These are phyloP conservation scores for Mystacornis crossleyi DNA, from an alignment of 2,113 vertebrate genomes.

Conservation along the genomic window DNA sequence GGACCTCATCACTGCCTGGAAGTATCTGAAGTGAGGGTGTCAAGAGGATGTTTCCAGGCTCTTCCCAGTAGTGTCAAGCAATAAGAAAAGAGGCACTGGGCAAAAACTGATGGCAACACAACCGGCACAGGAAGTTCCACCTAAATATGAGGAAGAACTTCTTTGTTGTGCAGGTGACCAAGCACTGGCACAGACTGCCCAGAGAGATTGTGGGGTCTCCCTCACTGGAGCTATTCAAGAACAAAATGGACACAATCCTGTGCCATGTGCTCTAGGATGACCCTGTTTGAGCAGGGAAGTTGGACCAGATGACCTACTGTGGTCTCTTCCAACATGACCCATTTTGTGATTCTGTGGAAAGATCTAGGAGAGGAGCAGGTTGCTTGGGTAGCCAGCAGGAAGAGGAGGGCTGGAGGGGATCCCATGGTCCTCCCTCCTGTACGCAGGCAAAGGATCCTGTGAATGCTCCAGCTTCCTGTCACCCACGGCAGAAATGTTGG, in stretches of 20 bases:
- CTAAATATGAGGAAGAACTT: neutral
- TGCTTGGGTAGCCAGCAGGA: neutral
- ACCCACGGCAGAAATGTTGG: fast-evolving
- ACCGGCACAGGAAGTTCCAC: neutral
- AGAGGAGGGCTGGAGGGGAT: neutral
- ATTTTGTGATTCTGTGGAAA: neutral
- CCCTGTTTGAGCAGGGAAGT: neutral
- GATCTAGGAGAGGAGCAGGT: neutral
- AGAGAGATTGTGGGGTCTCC: neutral
- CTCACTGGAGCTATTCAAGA: neutral
- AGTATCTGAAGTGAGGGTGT: neutral
- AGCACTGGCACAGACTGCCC: neutral
- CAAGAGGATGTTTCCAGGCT: neutral
- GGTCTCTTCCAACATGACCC: neutral
- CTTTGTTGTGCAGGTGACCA: neutral
- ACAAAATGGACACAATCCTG: too few relatives aligned
- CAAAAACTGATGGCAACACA: neutral
- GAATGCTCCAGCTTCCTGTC: neutral
- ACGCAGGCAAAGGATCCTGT: neutral
- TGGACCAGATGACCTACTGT: neutral
- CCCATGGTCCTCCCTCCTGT: fast-evolving
- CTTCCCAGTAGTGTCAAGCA: neutral
- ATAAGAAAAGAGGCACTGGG: neutral
- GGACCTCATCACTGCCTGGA: neutral
- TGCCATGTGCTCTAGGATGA: neutral